phyloP scores from a whole-genome alignment of 2,888 invertebrate genomes.

The Nomada lathburiana region DNA sequence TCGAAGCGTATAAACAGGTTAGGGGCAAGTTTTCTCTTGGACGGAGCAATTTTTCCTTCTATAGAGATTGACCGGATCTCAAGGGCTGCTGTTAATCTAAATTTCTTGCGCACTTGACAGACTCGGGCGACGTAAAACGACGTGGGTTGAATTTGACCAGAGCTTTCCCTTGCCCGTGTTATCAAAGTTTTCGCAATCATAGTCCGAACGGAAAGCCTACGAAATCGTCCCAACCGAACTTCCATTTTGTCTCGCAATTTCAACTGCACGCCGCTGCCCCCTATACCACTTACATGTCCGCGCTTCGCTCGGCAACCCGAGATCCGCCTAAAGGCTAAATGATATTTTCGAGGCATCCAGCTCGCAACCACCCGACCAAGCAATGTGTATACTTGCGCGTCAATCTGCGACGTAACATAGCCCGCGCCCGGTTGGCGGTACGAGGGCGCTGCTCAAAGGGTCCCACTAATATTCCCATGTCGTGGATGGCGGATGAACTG shows the following conservation, averaged over 20 bases:
- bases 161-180: no score
- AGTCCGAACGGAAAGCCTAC: no score
- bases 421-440: slow-evolving; percentile 57
- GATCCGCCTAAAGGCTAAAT: not conserved
- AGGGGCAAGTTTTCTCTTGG: not conserved
- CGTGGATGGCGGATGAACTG: slow-evolving; percentile 64
- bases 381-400: slow-evolving; percentile 7
- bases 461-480: slow-evolving; percentile 63
- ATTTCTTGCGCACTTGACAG: no score
- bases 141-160: no score
- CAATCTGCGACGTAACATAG: slow-evolving; percentile 54
- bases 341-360: slow-evolving; percentile 43
- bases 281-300: not conserved
- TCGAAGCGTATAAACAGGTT: not conserved
- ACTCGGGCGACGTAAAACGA: no score
- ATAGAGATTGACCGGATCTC: no score
- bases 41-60: not conserved
- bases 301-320: not conserved
- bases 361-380: slow-evolving; percentile 25
- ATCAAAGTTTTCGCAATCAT: no score
- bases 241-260: no score
- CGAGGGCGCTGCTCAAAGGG: slow-evolving; percentile 56
- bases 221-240: no score
- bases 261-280: no score
- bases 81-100: no score